phyloP scores from a whole-genome alignment of 2,797 vertebrate species.

The Limnodromus scolopaceus region DNA sequence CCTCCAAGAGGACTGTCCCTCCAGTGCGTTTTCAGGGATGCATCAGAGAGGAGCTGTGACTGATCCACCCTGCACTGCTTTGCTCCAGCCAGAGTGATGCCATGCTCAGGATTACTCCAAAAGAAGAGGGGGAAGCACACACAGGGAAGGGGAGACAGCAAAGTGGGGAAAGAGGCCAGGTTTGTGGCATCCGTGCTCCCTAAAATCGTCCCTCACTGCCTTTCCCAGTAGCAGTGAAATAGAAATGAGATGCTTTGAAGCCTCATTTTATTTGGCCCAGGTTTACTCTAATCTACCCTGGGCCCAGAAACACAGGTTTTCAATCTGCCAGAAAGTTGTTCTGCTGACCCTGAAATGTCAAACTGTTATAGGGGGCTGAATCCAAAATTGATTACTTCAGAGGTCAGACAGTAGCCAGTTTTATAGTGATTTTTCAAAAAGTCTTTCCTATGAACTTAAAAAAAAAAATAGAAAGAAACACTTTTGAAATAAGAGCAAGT shows the following conservation, averaged over 20 bases:
- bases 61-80: neutral
- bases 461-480: neutral
- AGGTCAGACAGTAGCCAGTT: slow-evolving; percentile 59
- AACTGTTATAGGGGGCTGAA: slow-evolving; percentile 59
- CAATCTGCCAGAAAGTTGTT: slow-evolving; percentile 70
- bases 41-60: neutral
- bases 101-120: neutral
- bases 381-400: slow-evolving; percentile 72
- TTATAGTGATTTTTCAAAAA: neutral
- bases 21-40: neutral
- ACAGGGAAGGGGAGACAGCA: neutral
- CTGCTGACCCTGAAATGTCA: slow-evolving; percentile 75
- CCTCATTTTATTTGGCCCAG: slow-evolving; percentile 59
- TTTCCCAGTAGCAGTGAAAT: slow-evolving; percentile 26
- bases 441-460: neutral
- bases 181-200: neutral
- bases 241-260: slow-evolving; percentile 42
- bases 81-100: neutral
- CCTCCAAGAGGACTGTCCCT: neutral
- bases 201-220: neutral
- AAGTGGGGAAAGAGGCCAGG: neutral
- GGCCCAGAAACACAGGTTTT: slow-evolving; percentile 59
- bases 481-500: neutral
- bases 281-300: slow-evolving; percentile 60
- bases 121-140: neutral